Conservation (phyloP, 1,140 invertebrate species). For the Eueides isabella region DNA sequence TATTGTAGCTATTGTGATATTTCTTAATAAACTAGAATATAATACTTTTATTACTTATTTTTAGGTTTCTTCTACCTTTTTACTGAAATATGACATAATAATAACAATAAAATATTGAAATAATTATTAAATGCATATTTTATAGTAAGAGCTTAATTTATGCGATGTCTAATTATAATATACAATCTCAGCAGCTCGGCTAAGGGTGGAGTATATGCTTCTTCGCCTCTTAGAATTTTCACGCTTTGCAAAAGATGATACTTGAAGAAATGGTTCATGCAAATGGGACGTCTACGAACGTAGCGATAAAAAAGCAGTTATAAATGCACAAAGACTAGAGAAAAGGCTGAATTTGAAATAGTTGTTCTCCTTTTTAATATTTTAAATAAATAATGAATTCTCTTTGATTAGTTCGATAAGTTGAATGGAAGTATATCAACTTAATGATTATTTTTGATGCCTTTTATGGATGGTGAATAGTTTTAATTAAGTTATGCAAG, state of each 20-base stretch:
- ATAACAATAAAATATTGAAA: not conserved
- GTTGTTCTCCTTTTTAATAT: not conserved
- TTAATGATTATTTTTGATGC: not conserved
- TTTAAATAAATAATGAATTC: not conserved
- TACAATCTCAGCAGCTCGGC: not conserved
- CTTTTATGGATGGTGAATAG: not conserved
- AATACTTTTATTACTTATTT: too few species aligned
- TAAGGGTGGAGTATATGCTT: not conserved
- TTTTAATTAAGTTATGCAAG: slow-evolving; percentile 39
- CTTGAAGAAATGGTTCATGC: slow-evolving; percentile 41
- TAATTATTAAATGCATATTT: not conserved
- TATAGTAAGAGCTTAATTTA: not conserved
- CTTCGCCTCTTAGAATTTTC: slow-evolving; percentile 30
- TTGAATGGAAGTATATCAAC: not conserved
- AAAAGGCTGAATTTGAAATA: not conserved
- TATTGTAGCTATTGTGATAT: too few species aligned
- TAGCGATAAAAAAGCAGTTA: slow-evolving; percentile 9
- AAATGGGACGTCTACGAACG: slow-evolving; percentile 25
- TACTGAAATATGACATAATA: not conserved
- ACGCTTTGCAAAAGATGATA: slow-evolving; percentile 29
- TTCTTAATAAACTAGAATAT: too few species aligned
- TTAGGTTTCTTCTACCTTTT: too few species aligned
- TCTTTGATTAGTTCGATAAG: not conserved
- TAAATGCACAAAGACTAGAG: slow-evolving; percentile 10
- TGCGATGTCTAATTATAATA: slow-evolving; percentile 14